Conservation (phyloP, 37 sponge, comb jelly and placozoan species). For the Chondrilla cf. caribensis region DNA sequence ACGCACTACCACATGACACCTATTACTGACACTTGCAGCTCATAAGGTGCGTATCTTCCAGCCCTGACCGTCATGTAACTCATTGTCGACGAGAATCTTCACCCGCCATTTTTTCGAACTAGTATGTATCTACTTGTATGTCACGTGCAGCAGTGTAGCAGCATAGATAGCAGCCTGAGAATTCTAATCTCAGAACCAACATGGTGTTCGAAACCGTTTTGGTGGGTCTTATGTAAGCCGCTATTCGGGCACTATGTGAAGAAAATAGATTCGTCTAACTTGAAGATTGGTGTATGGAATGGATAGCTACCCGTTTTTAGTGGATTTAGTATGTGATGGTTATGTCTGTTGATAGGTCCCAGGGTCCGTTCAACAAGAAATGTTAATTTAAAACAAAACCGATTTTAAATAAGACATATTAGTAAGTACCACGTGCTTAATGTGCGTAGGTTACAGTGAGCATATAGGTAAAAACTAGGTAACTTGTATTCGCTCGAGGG, state of each 20-base stretch:
- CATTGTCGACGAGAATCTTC: too few relatives aligned
- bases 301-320: slow-evolving; percentile 25
- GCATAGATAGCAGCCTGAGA: too few relatives aligned
- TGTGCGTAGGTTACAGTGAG: too few relatives aligned
- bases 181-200: too few relatives aligned
- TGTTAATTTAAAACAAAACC: slow-evolving; percentile 63
- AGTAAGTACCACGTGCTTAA: slow-evolving; percentile 48
- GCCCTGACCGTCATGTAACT: too few relatives aligned
- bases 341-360: too few relatives aligned
- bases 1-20: too few relatives aligned
- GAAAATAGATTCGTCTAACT: slow-evolving; percentile 76
- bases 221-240: slow-evolving; percentile 73
- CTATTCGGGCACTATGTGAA: slow-evolving; percentile 85
- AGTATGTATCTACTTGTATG: too few relatives aligned
- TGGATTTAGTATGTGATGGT: neutral
- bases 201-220: slow-evolving; percentile 87
- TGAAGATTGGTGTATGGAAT: slow-evolving; percentile 82
- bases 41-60: too few relatives aligned
- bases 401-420: slow-evolving; percentile 81
- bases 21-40: too few relatives aligned
- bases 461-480: neutral
- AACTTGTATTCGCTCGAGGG: neutral
- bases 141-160: too few relatives aligned
- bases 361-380: slow-evolving; percentile 60
- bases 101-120: too few relatives aligned